Percentiles rank a stretch among this genome's conserved stretches.
These are phyloP conservation scores for Aspidiotus destructor DNA, from an alignment of 2,888 invertebrate species.

Conservation along the genomic window DNA sequence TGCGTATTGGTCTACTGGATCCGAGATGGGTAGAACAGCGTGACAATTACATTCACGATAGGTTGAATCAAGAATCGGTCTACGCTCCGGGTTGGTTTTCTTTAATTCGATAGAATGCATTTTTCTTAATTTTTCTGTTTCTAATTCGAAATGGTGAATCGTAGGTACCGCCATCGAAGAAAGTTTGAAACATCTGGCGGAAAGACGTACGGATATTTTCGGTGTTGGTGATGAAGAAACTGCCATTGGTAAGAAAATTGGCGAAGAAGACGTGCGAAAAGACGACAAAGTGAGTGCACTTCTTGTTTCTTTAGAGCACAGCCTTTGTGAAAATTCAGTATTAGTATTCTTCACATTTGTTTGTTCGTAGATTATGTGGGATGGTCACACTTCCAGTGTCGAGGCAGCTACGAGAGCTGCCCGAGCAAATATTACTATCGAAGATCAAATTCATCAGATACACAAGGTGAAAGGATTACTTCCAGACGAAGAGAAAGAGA, in stretches of 20 bases:
- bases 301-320: too few relatives aligned
- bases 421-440: conserved; percentile 86
- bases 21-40: conserved; percentile 96
- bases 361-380: conserved; percentile 73
- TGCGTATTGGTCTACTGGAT: conserved; percentile 91
- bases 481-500: conserved; percentile 93
- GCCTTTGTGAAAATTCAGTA: background rate
- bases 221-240: conserved; percentile 98
- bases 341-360: background rate
- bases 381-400: conserved; percentile 93
- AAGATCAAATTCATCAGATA: conserved; percentile 91
- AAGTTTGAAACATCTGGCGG: conserved; percentile 88
- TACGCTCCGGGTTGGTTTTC: conserved; percentile 53
- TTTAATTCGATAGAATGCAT: background rate
- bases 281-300: conserved; percentile 53
- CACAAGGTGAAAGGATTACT: conserved; percentile 90
- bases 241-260: conserved; percentile 96
- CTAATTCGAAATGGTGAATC: conserved; percentile 8
- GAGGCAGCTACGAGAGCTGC: conserved; percentile 92
- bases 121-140: background rate
- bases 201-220: conserved; percentile 99
- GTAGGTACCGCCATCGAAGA: conserved; percentile 83
- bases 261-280: conserved; percentile 73
- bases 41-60: conserved; percentile 86
- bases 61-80: conserved; percentile 80